Evolutionary conservation across 2,113 vertebrate genomes (phyloP), one percentile per base, ranked within the genome.

Genomic region (Chrysochloris asiatica): DNA sequence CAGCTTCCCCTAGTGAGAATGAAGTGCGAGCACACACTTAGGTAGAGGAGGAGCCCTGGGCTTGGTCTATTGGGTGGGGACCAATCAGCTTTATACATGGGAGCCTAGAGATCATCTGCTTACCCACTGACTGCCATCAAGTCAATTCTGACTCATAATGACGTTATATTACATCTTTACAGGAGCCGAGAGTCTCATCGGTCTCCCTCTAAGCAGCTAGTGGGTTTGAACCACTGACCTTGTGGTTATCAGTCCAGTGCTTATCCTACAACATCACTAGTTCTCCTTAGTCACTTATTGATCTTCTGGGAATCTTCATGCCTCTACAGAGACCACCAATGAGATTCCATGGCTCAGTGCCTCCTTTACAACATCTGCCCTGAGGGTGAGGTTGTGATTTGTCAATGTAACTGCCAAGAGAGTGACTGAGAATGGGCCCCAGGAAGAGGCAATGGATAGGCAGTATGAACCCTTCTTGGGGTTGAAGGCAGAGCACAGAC

Each of bases 1-100:
- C 10, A 67, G 65, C 17, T 52, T 10, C 0, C 17, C 28, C 38
- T 30, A 3, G 48, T 36, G 50, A 24, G 38, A 71, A 4, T 1
- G 24, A 33, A 30, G 36, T 2, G n/a, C 36, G 24, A 6, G 36
- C 0, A 8, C 3, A 7, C 2, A 28, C 26, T 16, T 12, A 14
- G 24, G 47, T 8, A 12, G 48, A 77, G 12, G 7, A 1, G 19
- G 7, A 81, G 5, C 11, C 2, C 30, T 86, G 1, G 0, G 12
- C 41, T 54, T 69, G n/a, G 43, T 50, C 56, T 30, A 0, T 36
- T 2, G 6, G 30, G 36, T 21, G 19, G 43, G 13, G 19, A 4
- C 65, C 61, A 85, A 22, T 50, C 19, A 71, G 48, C 43, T 33
- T 94, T 30, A 71, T 11, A 14, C 33, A 10, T 3, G 9, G 11